Evolutionary conservation across 2,888 invertebrate genomes (phyloP).

Genomic region (Polia nebulosa): DNA sequence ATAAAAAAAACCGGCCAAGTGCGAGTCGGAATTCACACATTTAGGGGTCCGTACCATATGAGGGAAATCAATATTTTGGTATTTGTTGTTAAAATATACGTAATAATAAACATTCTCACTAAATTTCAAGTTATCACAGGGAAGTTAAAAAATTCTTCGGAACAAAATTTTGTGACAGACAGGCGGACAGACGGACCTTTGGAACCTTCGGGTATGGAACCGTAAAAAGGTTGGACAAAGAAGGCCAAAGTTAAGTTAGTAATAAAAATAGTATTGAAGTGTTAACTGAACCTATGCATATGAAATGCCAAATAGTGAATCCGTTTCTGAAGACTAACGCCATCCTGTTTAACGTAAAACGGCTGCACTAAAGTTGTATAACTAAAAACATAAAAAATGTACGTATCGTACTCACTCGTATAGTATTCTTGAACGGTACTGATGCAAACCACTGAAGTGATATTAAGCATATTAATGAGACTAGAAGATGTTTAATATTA

Average conservation of each 20-base stretch:
- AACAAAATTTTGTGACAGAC: too few relatives aligned
- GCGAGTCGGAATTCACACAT: too few relatives aligned
- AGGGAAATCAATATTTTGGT: too few relatives aligned
- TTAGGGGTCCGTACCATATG: too few relatives aligned
- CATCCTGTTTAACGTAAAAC: background rate
- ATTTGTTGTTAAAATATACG: too few relatives aligned
- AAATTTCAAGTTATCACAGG: too few relatives aligned
- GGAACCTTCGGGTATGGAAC: too few relatives aligned
- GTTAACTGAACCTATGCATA: background rate
- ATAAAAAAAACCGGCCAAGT: too few relatives aligned
- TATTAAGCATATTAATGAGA: slow-evolving; percentile 36
- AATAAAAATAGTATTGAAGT: background rate
- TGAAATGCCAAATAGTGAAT: background rate
- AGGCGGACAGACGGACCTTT: too few relatives aligned
- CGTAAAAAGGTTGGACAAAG: background rate
- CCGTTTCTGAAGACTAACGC: too few relatives aligned
- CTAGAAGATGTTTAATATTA: slow-evolving; percentile 5
- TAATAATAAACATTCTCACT: too few relatives aligned
- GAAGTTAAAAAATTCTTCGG: too few relatives aligned
- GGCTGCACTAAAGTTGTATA: background rate
- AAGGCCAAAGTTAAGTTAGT: background rate
- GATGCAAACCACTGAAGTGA: slow-evolving; percentile 6
- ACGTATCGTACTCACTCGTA: slow-evolving; percentile 6
- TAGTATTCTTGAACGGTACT: slow-evolving; percentile 34
- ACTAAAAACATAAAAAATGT: slow-evolving; percentile 9